A percentile compares a stretch with the other conserved stretches of the same genome.
These are phyloP conservation scores for Incurvaria masculella DNA, from an alignment of 2,888 invertebrate species.

Conservation along the genomic window DNA sequence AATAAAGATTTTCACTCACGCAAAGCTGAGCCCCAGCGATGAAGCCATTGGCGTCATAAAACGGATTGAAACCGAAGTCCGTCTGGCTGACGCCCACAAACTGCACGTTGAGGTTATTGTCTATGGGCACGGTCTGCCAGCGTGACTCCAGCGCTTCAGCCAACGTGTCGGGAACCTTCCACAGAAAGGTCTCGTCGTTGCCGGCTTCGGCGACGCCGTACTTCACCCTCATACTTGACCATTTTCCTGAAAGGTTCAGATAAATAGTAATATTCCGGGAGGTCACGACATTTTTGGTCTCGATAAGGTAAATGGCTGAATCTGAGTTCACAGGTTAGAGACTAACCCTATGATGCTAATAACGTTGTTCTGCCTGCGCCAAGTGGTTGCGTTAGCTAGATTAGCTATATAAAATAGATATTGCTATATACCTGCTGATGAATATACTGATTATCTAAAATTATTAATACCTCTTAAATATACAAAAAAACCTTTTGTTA, in stretches of 20 bases:
- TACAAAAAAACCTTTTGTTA: no score
- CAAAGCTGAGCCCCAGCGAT: background rate
- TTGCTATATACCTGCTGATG: no score
- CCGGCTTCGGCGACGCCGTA: background rate
- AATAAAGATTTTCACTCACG: background rate
- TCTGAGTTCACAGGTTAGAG: no score
- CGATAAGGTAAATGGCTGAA: no score
- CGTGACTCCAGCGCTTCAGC: background rate
- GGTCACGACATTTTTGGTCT: no score
- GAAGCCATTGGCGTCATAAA: background rate
- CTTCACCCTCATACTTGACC: background rate
- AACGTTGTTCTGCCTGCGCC: no score
- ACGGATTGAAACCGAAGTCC: background rate
- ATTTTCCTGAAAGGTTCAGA: background rate
- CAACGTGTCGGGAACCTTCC: background rate
- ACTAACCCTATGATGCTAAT: no score
- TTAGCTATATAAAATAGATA: no score
- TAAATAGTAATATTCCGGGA: no score
- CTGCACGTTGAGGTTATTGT: background rate
- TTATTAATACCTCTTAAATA: no score
- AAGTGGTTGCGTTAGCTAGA: no score
- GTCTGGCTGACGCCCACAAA: background rate
- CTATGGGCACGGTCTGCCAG: background rate
- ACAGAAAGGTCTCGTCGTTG: background rate
- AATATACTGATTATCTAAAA: no score